Evolutionary conservation across 53 echinoderm and acorn worm species (phyloP), one percentile per base, ranked within the genome.

Genomic region (Zoroaster sp.): DNA sequence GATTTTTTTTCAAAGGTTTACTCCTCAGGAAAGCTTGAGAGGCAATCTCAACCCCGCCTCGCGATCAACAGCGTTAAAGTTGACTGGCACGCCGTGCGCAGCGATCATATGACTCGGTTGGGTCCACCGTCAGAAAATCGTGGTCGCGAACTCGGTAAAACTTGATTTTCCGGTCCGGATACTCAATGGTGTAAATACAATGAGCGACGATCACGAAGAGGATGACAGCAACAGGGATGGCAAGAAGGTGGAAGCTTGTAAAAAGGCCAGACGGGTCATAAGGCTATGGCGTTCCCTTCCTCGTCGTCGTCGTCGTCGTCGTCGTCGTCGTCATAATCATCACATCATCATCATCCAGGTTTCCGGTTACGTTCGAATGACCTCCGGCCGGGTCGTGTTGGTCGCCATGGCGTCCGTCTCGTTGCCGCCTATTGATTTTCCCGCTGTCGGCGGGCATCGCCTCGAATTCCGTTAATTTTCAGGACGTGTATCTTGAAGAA

Each of bases 81-180:
- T 39, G 32, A 71, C 33, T 12, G 5, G 71, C 31, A 31, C n/a
- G 71, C 15, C 14, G 35, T 18, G 37, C 28, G 32, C 25, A n/a
- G n/a, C 6, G 35, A 28, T 85, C 85, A 85, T 25, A 85, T 47
- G 54, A 85, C 85, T 36, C 85, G n/a, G 46, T 71, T 85, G 32
- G 23, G 70, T 12, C 70, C 85, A 17, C 73, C 31, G 4, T 77
- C 77, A 1, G n/a, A n/a, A 70, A 71, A 25, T 93, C 94, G 28
- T 88, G 79, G 31, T 94, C 94, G 44, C 94, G 69, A 10, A 94
- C 91, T 47, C 88, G 75, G 45, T 87, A 91, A 78, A 91, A 94
- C 37, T 85, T 94, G 39, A 91, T 88, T 41, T 89, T 91, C 53
- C 89, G 66, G 88, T 91, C 91, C 11, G 91, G 91, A 66, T 89